phyloP scores from a whole-genome alignment of 2,113 vertebrate genomes.

The Sialia sialis region DNA sequence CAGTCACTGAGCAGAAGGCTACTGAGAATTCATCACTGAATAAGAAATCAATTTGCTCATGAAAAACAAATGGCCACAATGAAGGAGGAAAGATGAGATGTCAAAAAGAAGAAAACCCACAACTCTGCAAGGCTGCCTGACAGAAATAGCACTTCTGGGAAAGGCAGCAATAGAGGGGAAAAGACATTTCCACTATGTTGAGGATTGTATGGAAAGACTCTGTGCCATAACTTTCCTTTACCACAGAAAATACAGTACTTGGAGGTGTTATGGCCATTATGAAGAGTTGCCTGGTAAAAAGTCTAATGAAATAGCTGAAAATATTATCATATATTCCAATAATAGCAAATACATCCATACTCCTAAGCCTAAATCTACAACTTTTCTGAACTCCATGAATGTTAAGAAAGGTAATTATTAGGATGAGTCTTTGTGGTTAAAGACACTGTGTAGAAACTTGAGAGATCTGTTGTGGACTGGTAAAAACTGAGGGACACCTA shows the following conservation, averaged over 20 bases:
- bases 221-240: fast-evolving
- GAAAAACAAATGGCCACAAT: background rate
- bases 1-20: background rate
- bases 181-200: background rate
- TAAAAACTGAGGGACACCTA: background rate
- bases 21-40: background rate
- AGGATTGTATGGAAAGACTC: background rate
- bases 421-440: background rate
- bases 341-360: background rate
- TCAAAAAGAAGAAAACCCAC: background rate
- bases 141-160: background rate
- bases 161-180: background rate
- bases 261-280: background rate
- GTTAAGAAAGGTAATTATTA: background rate
- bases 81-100: background rate
- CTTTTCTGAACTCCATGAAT: background rate
- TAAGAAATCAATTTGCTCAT: background rate
- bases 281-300: background rate
- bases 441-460: background rate
- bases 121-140: background rate
- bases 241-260: background rate
- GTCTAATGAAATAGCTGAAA: background rate
- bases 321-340: background rate
- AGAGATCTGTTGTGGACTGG: background rate
- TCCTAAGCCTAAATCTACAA: background rate